A percentile compares a stretch with the other conserved stretches of the same genome.
phyloP scores from a whole-genome alignment of 2,113 vertebrate genomes.

The Psettodes erumei region DNA sequence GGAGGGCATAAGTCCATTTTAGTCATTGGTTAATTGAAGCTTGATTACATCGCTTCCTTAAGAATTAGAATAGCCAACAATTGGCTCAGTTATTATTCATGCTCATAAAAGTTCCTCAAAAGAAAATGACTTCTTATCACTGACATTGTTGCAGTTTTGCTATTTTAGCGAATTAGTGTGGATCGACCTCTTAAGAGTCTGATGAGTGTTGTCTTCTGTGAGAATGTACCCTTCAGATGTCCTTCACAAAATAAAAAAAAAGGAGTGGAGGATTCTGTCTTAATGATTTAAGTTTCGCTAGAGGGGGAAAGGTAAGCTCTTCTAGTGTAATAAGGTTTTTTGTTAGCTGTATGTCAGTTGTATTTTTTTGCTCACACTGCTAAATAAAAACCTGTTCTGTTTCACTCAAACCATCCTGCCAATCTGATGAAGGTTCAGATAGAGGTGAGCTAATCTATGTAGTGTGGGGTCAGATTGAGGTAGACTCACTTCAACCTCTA shows the following conservation, averaged over 20 bases:
- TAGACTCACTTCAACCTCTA: not conserved
- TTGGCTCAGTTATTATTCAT: conserved; percentile 73
- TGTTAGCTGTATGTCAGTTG: conserved; percentile 35
- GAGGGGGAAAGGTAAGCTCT: conserved; percentile 50
- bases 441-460: conserved; percentile 17
- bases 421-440: conserved; percentile 48
- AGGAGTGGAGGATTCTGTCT: not conserved
- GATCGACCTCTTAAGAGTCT: conserved; percentile 39
- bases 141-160: conserved; percentile 46
- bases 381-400: conserved; percentile 64
- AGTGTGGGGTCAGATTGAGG: not conserved
- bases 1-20: conserved; percentile 72
- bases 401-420: conserved; percentile 27
- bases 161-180: conserved; percentile 66
- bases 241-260: conserved; percentile 25
- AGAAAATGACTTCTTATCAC: conserved; percentile 76
- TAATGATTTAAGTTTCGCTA: conserved; percentile 46
- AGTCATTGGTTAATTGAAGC: conserved; percentile 81
- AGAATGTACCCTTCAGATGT: conserved; percentile 40
- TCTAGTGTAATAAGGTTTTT: conserved; percentile 33
- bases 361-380: conserved; percentile 42
- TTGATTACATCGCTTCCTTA: conserved; percentile 76
- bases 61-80: conserved; percentile 75
- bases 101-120: conserved; percentile 79
- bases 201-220: conserved; percentile 60